Conservation (phyloP, 2,888 invertebrate species). For the Megastigmus dorsalis region DNA sequence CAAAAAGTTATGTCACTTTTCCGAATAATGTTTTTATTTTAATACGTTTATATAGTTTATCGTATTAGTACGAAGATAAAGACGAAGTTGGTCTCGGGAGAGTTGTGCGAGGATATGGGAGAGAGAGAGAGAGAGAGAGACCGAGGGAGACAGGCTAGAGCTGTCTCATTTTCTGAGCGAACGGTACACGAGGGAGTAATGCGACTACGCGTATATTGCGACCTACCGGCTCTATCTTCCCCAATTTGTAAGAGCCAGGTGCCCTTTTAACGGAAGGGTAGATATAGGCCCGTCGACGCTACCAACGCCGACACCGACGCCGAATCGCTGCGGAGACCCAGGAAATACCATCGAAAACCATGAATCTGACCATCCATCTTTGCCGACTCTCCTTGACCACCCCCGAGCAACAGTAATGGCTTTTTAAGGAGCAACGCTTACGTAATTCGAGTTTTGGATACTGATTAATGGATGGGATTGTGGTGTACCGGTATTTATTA, state of each 20-base stretch:
- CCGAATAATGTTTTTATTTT: slow-evolving; percentile 13
- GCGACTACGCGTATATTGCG: background rate
- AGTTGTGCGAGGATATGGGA: background rate
- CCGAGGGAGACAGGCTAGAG: slow-evolving; percentile 18
- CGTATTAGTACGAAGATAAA: slow-evolving; percentile 40
- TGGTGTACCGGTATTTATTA: too few relatives aligned
- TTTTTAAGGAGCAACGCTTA: too few relatives aligned
- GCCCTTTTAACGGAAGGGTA: slow-evolving; percentile 13
- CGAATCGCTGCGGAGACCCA: background rate
- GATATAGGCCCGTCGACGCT: background rate
- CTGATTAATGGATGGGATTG: too few relatives aligned
- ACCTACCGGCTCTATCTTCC: background rate
- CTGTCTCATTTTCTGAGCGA: slow-evolving; percentile 48
- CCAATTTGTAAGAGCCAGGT: slow-evolving; percentile 11
- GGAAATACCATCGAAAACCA: background rate
- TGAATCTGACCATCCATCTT: too few relatives aligned
- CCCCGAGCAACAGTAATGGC: too few relatives aligned
- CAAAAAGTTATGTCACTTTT: background rate
- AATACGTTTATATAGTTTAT: slow-evolving; percentile 25
- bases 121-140: background rate
- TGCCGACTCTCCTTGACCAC: too few relatives aligned
- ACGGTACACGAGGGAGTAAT: slow-evolving; percentile 47
- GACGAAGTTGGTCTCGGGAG: slow-evolving; percentile 42
- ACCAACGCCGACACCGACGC: background rate
- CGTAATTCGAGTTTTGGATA: too few relatives aligned